A percentile compares a stretch with the other conserved stretches of the same genome.
Evolutionary conservation across 2,113 vertebrate species (phyloP).

Genomic region (Calyptomena viridis): DNA sequence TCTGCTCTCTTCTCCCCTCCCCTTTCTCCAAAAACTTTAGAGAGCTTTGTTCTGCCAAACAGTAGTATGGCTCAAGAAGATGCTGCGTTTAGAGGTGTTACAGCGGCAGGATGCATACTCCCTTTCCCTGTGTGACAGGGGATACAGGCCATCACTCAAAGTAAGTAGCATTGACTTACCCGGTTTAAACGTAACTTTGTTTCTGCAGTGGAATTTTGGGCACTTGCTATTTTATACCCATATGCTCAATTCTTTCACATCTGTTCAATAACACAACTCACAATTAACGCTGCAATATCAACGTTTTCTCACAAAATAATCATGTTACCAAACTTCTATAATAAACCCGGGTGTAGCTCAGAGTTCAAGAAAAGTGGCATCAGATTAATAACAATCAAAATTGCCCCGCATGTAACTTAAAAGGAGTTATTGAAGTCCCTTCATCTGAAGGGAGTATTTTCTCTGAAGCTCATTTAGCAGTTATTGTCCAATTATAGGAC

Average conservation of each 20-base stretch:
- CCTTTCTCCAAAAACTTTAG: neutral
- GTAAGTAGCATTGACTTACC: rapidly evolving
- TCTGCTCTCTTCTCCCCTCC: rapidly evolving
- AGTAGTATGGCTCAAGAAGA: neutral
- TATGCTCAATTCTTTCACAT: neutral
- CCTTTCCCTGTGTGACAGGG: neutral
- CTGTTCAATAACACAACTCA: neutral
- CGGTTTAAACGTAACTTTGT: rapidly evolving
- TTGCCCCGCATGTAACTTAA: neutral
- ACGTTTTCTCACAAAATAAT: neutral
- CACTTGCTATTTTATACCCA: neutral
- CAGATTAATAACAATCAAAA: neutral
- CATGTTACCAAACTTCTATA: neutral
- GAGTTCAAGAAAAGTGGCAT: neutral
- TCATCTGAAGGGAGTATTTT: neutral
- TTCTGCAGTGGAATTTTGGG: neutral
- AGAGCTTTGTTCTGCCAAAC: neutral
- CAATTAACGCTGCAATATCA: neutral
- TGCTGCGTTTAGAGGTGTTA: neutral
- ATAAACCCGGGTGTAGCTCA: neutral
- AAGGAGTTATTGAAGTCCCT: neutral
- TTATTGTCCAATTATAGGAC: neutral
- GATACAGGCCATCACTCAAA: neutral
- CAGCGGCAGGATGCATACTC: too few species aligned
- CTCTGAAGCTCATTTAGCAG: neutral